Percentiles rank a stretch among this genome's conserved stretches.
Evolutionary conservation across 2,113 vertebrate genomes (phyloP).

Genomic region (Melospiza melodia): DNA sequence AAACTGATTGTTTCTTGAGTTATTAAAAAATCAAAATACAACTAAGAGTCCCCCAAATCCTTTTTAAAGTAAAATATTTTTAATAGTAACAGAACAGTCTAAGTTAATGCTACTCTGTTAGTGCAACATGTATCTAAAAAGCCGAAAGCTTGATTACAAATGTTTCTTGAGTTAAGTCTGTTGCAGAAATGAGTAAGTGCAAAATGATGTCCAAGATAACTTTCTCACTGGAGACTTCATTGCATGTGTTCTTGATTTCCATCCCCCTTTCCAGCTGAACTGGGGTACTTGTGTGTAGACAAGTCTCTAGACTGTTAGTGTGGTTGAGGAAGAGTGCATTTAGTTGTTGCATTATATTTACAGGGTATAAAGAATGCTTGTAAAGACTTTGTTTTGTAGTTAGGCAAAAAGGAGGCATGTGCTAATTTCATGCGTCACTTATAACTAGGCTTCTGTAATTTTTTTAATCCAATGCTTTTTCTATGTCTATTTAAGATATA

Average conservation of each 20-base stretch:
- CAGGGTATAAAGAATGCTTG: not conserved
- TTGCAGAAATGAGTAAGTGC: not conserved
- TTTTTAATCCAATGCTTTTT: not conserved
- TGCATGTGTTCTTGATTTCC: not conserved
- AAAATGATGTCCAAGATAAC: too few relatives aligned
- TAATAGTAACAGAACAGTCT: not conserved
- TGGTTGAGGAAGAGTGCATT: not conserved
- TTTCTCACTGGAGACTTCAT: not conserved
- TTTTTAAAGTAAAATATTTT: not conserved
- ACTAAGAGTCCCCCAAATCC: not conserved
- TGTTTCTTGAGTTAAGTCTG: not conserved
- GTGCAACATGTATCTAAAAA: not conserved
- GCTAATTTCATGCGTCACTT: not conserved
- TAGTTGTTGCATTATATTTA: not conserved
- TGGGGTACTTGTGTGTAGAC: not conserved
- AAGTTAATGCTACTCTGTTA: not conserved
- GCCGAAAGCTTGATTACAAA: not conserved
- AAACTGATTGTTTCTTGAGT: not conserved
- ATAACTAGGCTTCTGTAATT: not conserved
- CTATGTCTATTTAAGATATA: not conserved
- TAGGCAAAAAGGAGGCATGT: not conserved
- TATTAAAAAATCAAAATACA: not conserved
- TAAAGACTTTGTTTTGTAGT: not conserved
- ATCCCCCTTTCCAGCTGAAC: not conserved
- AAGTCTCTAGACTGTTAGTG: not conserved